Evolutionary conservation across 2,113 vertebrate genomes (phyloP).

Genomic region (Pluvialis apricaria): DNA sequence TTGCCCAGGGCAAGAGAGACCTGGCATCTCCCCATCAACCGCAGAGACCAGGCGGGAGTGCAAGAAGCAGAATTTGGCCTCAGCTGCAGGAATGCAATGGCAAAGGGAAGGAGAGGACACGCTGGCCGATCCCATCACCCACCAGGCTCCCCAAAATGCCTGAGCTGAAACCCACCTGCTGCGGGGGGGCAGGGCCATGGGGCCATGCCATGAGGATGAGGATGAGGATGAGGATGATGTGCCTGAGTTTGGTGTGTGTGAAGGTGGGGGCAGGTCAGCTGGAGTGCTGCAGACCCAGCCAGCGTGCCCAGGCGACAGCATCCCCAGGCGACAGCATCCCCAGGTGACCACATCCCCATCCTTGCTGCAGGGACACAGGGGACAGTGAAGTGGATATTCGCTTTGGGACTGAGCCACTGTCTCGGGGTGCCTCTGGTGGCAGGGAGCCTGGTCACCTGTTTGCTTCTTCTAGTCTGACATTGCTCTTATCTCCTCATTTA

Average conservation of each 20-base stretch:
- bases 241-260: background rate
- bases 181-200: background rate
- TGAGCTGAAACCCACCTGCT: background rate
- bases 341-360: background rate
- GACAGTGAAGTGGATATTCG: accelerated
- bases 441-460: background rate
- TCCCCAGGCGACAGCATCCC: background rate
- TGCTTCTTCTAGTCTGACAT: background rate
- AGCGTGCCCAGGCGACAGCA: background rate
- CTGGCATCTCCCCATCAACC: background rate
- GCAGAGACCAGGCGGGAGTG: background rate
- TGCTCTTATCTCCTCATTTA: background rate
- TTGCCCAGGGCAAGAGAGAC: background rate
- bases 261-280: background rate
- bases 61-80: background rate
- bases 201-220: background rate
- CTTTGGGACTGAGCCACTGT: background rate
- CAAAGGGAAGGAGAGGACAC: background rate
- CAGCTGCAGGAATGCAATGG: background rate
- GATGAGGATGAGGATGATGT: background rate
- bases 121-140: background rate
- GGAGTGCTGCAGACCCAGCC: accelerated
- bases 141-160: background rate
- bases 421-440: background rate
- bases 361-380: background rate